phyloP scores from a whole-genome alignment of 2,113 vertebrate genomes.

The Empidonax alnorum region DNA sequence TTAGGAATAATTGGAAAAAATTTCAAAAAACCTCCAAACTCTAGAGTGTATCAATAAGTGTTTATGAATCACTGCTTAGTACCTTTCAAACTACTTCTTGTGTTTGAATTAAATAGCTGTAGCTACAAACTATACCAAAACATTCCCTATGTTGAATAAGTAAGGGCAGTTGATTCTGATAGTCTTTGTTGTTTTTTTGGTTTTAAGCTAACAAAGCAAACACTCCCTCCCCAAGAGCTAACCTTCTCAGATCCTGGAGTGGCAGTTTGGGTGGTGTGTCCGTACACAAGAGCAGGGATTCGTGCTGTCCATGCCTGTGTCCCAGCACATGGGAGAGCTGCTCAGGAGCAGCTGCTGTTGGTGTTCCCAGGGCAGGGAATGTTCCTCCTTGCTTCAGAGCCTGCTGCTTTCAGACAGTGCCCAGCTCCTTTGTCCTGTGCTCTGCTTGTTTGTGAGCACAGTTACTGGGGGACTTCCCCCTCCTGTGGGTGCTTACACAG shows the following conservation, averaged over 20 bases:
- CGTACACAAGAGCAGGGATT: background rate
- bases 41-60: background rate
- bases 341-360: background rate
- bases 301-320: accelerated
- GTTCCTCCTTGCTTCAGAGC: background rate
- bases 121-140: background rate
- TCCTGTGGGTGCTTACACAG: background rate
- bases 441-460: background rate
- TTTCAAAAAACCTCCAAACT: background rate
- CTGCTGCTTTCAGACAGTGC: accelerated
- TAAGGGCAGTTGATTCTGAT: background rate
- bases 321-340: background rate
- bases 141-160: background rate
- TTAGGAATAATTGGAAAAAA: background rate
- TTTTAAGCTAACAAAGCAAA: background rate
- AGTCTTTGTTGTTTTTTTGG: background rate
- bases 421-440: background rate
- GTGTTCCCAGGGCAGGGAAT: background rate
- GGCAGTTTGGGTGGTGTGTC: background rate
- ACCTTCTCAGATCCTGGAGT: background rate
- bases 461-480: background rate
- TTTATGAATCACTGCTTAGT: background rate
- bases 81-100: background rate
- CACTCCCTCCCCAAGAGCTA: background rate
- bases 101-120: background rate